Evolutionary conservation across 2,888 invertebrate genomes (phyloP).

Genomic region (Ashinkailepas kermadecensis): DNA sequence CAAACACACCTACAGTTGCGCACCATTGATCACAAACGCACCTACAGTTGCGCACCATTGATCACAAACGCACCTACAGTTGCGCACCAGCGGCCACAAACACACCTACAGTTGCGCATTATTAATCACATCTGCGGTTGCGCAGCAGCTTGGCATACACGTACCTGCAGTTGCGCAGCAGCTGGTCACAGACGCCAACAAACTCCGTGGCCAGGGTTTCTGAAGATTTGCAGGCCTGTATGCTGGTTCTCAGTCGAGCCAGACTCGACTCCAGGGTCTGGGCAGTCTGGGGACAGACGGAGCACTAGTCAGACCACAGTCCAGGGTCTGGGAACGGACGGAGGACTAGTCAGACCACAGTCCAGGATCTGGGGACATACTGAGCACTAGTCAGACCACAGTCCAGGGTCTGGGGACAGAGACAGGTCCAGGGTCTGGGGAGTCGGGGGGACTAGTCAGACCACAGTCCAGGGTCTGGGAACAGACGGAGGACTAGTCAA

Average conservation of each 20-base stretch:
- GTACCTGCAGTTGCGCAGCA: not conserved
- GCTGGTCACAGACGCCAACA: slow-evolving; percentile 10
- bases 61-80: not conserved
- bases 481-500: no score
- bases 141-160: not conserved
- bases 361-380: no score
- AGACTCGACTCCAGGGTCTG: slow-evolving; percentile 23
- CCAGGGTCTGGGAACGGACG: no score
- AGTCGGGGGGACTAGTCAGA: no score
- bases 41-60: not conserved
- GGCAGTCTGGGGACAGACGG: slow-evolving; percentile 13
- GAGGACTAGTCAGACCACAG: no score
- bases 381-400: no score
- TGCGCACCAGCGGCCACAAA: not conserved
- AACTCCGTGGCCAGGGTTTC: slow-evolving; percentile 20
- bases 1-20: no score
- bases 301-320: no score
- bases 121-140: not conserved
- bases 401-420: no score
- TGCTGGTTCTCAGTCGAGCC: slow-evolving; percentile 17
- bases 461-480: no score
- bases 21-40: no score
- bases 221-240: slow-evolving; percentile 25
- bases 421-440: no score
- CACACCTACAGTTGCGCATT: not conserved